These are phyloP conservation scores for Harpagifer antarcticus DNA, from an alignment of 2,797 vertebrate genomes.

Conservation along the genomic window DNA sequence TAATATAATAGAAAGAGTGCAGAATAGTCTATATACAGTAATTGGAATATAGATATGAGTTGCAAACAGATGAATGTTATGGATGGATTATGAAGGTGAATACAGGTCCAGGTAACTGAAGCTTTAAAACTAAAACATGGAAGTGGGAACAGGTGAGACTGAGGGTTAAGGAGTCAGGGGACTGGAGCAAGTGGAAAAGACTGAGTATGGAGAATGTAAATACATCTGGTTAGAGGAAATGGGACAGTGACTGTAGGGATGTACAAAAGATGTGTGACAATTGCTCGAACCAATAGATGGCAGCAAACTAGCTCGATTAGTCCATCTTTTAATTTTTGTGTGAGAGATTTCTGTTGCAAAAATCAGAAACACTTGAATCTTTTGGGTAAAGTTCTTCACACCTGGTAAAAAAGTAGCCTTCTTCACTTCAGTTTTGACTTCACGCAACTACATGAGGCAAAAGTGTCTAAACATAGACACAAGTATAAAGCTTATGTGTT, in stretches of 20 bases:
- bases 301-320: slow-evolving; percentile 15
- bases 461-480: background rate
- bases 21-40: too few species aligned
- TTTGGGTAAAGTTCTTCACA: background rate
- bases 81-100: background rate
- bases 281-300: slow-evolving; percentile 4
- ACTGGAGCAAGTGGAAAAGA: too few species aligned
- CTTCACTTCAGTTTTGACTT: background rate
- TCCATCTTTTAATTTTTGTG: too few species aligned
- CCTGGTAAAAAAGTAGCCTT: background rate
- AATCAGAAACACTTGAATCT: background rate
- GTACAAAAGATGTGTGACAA: background rate
- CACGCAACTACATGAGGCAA: background rate
- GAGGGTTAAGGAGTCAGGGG: background rate
- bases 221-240: background rate
- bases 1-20: too few species aligned
- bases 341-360: background rate
- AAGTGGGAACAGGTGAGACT: background rate
- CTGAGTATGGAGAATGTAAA: too few species aligned
- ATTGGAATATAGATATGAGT: too few species aligned
- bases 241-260: background rate
- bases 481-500: too few species aligned
- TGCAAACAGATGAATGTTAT: too few species aligned
- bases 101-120: background rate
- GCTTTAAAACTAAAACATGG: background rate